These are phyloP conservation scores for Aplocera efformata DNA, from an alignment of 2,888 invertebrate genomes.

Conservation along the genomic window DNA sequence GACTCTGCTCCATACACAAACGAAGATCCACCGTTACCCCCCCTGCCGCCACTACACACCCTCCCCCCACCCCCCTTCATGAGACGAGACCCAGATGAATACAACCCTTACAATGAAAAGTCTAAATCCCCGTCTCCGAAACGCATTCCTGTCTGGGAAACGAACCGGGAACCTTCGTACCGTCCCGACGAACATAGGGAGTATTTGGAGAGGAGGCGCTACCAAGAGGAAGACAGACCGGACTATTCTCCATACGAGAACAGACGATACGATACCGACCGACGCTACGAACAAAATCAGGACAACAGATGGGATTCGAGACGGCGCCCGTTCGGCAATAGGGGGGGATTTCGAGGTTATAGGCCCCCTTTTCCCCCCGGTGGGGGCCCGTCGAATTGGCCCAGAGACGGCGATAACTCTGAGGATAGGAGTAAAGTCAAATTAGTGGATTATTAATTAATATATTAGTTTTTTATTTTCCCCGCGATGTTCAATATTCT, in stretches of 20 bases:
- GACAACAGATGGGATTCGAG: conserved; percentile 40
- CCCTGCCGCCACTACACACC: conserved; percentile 16
- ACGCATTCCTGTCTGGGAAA: conserved; percentile 21
- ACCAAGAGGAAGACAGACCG: conserved; percentile 19
- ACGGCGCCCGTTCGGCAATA: conserved; percentile 40
- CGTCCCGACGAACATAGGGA: no score
- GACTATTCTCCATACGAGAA: conserved; percentile 22
- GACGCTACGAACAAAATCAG: conserved; percentile 29
- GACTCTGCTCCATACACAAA: conserved; percentile 32
- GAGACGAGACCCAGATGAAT: conserved; percentile 21
- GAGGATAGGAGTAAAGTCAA: conserved; percentile 53
- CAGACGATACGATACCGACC: conserved; percentile 24
- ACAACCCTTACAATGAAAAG: conserved; percentile 16
- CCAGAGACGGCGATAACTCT: conserved; percentile 19
- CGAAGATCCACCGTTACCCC: conserved; percentile 17
- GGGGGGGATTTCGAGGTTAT: conserved; percentile 48
- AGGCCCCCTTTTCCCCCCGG: conserved; percentile 27
- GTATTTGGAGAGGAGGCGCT: conserved; percentile 10
- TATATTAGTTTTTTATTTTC: no score
- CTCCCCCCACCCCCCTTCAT: conserved; percentile 14
- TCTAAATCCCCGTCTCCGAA: conserved; percentile 21
- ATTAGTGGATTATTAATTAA: conserved; percentile 62
- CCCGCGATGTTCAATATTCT: no score
- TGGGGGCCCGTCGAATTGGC: conserved; percentile 25
- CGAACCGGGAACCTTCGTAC: conserved; percentile 8